A percentile compares a stretch with the other conserved stretches of the same genome.
Conservation (phyloP, 2,113 vertebrate genomes). For the Solenodon paradoxus region DNA sequence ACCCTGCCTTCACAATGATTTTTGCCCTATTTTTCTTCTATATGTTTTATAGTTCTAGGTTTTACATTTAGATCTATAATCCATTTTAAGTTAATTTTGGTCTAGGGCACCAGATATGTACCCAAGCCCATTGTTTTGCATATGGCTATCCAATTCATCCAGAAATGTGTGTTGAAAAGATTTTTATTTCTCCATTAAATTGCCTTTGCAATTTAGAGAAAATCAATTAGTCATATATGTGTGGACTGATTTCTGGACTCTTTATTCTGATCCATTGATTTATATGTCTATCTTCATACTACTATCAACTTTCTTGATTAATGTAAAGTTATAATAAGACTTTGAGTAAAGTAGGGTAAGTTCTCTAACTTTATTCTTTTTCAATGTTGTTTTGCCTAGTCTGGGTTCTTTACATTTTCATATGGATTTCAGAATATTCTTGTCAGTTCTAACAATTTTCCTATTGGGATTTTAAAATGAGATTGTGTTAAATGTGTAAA, state of each 20-base stretch:
- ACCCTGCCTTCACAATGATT: neutral
- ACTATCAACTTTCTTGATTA: neutral
- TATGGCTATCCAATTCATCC: neutral
- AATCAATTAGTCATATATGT: neutral
- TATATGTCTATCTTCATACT: neutral
- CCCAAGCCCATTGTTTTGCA: neutral
- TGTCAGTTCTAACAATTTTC: conserved; percentile 17
- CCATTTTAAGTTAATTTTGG: neutral
- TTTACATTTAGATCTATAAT: neutral
- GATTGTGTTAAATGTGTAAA: neutral
- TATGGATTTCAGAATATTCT: neutral
- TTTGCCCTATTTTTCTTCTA: neutral
- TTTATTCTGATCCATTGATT: neutral
- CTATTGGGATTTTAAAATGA: neutral
- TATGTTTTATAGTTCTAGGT: neutral
- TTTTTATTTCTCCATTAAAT: neutral
- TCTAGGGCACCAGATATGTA: neutral
- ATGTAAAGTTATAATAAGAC: neutral
- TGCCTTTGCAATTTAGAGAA: neutral
- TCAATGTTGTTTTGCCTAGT: neutral
- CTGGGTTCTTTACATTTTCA: neutral
- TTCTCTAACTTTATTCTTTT: conserved; percentile 8
- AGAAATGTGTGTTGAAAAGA: neutral
- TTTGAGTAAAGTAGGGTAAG: neutral
- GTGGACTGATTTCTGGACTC: neutral